These are phyloP conservation scores for Lochmaea capreae DNA, from an alignment of 2,888 invertebrate genomes.

Conservation along the genomic window DNA sequence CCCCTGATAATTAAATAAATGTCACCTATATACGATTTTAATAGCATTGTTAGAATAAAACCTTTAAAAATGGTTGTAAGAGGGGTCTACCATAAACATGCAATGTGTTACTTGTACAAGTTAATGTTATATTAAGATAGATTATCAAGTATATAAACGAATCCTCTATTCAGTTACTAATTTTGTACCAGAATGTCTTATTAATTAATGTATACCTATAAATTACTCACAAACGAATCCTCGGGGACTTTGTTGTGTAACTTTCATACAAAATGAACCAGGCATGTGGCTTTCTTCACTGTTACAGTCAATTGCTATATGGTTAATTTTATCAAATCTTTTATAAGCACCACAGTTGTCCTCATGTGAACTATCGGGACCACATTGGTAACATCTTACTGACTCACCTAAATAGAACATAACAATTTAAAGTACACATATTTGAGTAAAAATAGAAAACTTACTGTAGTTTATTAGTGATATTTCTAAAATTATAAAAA, in stretches of 20 bases:
- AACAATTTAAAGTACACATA: neutral
- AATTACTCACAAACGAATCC: slow-evolving; percentile 92
- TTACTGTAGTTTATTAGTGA: slow-evolving; percentile 10
- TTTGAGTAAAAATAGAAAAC: neutral
- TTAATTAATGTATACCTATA: neutral
- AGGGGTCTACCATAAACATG: too few species aligned
- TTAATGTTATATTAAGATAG: too few species aligned
- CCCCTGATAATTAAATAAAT: slow-evolving; percentile 75
- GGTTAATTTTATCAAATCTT: slow-evolving; percentile 84
- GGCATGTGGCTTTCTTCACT: slow-evolving; percentile 95
- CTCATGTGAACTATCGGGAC: slow-evolving; percentile 82
- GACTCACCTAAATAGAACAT: slow-evolving; percentile 68
- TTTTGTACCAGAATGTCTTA: neutral
- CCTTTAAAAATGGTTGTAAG: too few species aligned
- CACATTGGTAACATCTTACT: slow-evolving; percentile 94
- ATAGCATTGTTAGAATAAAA: too few species aligned
- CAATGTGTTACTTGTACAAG: too few species aligned
- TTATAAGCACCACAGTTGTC: slow-evolving; percentile 93
- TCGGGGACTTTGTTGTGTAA: slow-evolving; percentile 92
- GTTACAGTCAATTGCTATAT: slow-evolving; percentile 93
- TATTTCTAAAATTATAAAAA: slow-evolving; percentile 15
- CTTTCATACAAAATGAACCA: slow-evolving; percentile 96
- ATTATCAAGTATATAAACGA: too few species aligned
- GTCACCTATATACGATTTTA: too few species aligned
- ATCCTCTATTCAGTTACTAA: too few species aligned